Conservation (phyloP, 2,113 vertebrate species). For the Macrotus californicus region DNA sequence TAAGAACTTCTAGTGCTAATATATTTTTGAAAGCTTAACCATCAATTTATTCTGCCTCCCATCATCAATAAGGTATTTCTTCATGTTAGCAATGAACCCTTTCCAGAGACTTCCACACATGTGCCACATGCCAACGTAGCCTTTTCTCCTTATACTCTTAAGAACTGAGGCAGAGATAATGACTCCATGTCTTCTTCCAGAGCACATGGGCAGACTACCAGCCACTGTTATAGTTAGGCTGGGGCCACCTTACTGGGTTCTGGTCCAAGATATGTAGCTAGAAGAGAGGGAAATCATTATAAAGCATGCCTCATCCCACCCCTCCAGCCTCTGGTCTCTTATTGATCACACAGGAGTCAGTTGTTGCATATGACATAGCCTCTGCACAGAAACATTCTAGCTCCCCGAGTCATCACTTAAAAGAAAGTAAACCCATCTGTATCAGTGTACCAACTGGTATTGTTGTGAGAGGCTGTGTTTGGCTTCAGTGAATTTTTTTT, state of each 20-base stretch:
- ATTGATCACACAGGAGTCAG: background rate
- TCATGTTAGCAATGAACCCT: background rate
- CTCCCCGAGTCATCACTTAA: background rate
- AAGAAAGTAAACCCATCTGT: background rate
- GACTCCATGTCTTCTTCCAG: background rate
- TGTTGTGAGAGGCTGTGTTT: too few species aligned
- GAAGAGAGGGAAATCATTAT: background rate
- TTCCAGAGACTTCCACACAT: background rate
- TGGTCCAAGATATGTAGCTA: background rate
- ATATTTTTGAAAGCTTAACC: background rate
- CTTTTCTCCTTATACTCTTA: background rate
- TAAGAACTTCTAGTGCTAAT: background rate
- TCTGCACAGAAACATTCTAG: background rate
- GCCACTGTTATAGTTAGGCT: background rate
- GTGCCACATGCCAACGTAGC: background rate
- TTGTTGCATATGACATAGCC: background rate
- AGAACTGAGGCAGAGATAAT: background rate
- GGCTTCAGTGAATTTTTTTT: too few species aligned
- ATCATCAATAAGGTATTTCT: background rate
- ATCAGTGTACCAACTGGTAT: too few species aligned
- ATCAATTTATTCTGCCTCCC: background rate
- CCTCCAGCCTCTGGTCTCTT: background rate
- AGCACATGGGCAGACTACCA: background rate
- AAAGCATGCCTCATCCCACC: background rate
- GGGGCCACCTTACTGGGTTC: background rate